Evolutionary conservation across 1,140 invertebrate species (phyloP).

Genomic region (Tribolium castaneum): DNA sequence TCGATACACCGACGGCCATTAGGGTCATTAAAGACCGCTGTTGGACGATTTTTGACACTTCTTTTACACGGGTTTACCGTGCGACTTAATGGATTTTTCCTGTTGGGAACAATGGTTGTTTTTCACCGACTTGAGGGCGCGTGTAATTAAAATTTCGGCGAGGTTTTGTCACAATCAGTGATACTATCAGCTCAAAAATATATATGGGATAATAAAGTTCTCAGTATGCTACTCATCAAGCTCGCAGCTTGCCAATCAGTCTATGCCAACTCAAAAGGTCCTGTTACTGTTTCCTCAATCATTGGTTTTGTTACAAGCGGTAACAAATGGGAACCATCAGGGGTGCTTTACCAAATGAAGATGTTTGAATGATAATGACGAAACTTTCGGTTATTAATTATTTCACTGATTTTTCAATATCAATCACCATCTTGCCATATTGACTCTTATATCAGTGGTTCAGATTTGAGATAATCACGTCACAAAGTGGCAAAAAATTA

Average conservation of each 20-base stretch:
- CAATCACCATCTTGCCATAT: neutral
- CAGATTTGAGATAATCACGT: too few relatives aligned
- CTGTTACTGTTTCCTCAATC: conserved; percentile 47
- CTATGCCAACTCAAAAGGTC: conserved; percentile 48
- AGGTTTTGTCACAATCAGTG: neutral
- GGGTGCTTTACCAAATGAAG: conserved; percentile 42
- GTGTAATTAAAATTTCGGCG: conserved; percentile 3
- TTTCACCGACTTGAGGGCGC: neutral
- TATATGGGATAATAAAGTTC: conserved; percentile 58
- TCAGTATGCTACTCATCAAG: conserved; percentile 57
- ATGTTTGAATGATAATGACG: conserved; percentile 37
- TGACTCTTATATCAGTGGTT: too few relatives aligned
- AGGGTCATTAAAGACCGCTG: conserved; percentile 53
- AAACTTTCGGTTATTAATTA: conserved; percentile 35
- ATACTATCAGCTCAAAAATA: conserved; percentile 22
- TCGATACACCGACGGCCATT: conserved; percentile 61
- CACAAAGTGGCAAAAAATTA: too few relatives aligned
- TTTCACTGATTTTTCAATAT: neutral
- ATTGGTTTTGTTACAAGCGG: conserved; percentile 42
- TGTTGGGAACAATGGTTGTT: conserved; percentile 7
- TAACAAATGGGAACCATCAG: conserved; percentile 47
- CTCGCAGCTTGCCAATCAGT: conserved; percentile 61
- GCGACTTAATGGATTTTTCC: conserved; percentile 27
- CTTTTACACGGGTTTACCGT: conserved; percentile 43
- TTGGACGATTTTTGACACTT: conserved; percentile 52